Conservation (phyloP, 2,888 invertebrate species). For the Thymelicus sylvestris region DNA sequence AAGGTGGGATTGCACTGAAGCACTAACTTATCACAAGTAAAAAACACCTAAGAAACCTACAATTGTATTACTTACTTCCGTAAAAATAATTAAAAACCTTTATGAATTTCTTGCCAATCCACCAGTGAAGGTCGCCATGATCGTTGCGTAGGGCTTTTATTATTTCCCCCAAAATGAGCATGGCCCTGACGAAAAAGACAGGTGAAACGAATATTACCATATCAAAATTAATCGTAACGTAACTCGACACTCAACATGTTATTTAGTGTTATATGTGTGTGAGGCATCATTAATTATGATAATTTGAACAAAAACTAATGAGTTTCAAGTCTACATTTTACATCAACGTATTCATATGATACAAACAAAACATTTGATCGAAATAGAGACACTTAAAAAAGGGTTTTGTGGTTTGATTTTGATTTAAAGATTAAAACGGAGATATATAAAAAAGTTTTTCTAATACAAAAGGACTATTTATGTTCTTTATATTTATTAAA, state of each 20-base stretch:
- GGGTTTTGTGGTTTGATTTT: too few relatives aligned
- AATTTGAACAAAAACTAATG: conserved; percentile 30
- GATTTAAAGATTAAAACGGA: too few relatives aligned
- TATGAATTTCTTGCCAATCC: background rate
- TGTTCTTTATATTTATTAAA: too few relatives aligned
- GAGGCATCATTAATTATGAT: conserved; percentile 29
- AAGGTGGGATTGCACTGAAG: too few relatives aligned
- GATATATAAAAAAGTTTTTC: too few relatives aligned
- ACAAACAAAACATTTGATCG: too few relatives aligned
- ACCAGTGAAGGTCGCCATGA: background rate
- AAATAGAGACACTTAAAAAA: too few relatives aligned
- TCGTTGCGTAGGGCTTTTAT: background rate
- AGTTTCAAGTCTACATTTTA: conserved; percentile 2
- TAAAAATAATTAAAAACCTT: background rate
- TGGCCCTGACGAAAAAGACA: conserved; percentile 26
- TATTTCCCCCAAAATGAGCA: conserved; percentile 16
- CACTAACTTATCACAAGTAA: too few relatives aligned
- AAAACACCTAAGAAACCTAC: too few relatives aligned
- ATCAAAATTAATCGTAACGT: conserved; percentile 8
- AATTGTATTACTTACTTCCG: background rate
- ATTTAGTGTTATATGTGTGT: conserved; percentile 8
- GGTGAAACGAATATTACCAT: conserved; percentile 29
- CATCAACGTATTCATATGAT: background rate
- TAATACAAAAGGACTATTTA: too few relatives aligned
- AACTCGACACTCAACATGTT: conserved; percentile 22